Base-by-base conservation (phyloP, 2,113 vertebrate genomes). In the Gyps fulvus region DNA sequence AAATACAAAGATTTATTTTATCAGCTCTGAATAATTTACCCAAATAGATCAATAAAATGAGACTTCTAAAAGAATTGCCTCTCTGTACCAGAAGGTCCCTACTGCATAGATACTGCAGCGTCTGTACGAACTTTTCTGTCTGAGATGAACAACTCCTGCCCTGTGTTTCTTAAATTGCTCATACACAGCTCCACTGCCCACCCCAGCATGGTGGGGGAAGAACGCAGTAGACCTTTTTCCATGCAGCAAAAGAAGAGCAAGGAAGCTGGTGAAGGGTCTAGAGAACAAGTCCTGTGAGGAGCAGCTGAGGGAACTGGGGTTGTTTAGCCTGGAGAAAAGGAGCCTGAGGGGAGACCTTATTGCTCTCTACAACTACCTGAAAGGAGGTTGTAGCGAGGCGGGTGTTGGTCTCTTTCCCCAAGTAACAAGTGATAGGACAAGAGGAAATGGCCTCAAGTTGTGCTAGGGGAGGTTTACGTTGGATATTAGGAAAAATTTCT, bases 121-220 rank as follows among this genome's bases (percentile, higher is more conserved):
- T 55, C 32, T 47, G 1, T 13, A 11, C 5, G 11, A 67, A 3
- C 73, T 20, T 67, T 61, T 83, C 55, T 86, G 57, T n/a, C 32
- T 40, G n/a, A 79, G 31, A 10, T 27, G 52, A 72, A 42, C 32
- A 90, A 1, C 36, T 43, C 29, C 17, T 42, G 4, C 22, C 19
- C 31, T 70, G 26, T 63, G 58, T 57, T 83, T 87, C 55, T 69
- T 81, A 42, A 83, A 73, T 71, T 32, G 25, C 20, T 55, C 38
- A 5, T 43, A 27, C 11, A 6, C 27, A 77, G 29, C 50, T 58
- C 4, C 20, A 12, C 36, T 62, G 21, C 36, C 40, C 40, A 80
- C 14, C 32, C n/a, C 59, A 27, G 36, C 1, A 0, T 0, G 6
- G 19, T 12, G 22, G 8, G 40, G 23, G 18, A 63, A 59, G n/a